Evolutionary conservation across 1,140 invertebrate species (phyloP).

Genomic region (Pseudobourletiella spinata): DNA sequence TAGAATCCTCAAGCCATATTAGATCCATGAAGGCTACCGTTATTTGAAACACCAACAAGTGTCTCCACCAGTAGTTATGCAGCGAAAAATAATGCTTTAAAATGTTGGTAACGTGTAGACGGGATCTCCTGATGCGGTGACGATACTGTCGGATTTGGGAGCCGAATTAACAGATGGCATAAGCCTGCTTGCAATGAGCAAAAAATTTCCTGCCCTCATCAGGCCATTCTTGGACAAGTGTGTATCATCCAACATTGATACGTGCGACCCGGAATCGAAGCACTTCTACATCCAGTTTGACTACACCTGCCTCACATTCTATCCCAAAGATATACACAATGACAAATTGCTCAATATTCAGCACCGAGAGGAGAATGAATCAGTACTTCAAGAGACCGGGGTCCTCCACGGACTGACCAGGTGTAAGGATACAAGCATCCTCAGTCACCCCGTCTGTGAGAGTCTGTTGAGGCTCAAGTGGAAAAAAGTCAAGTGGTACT

Average conservation of each 20-base stretch:
- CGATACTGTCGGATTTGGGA: constrained; percentile 31
- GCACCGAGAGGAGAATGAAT: constrained; percentile 33
- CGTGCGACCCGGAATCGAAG: constrained; percentile 34
- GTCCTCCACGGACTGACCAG: constrained; percentile 33
- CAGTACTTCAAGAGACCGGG: constrained; percentile 32
- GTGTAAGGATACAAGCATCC: constrained; percentile 33
- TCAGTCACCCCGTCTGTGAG: constrained; percentile 36
- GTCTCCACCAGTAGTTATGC: no score
- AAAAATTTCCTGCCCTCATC: constrained; percentile 32
- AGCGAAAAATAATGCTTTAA: no score
- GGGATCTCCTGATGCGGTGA: constrained; percentile 34
- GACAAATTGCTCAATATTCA: constrained; percentile 36
- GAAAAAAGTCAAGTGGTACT: constrained; percentile 37
- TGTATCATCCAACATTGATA: constrained; percentile 35
- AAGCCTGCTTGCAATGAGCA: constrained; percentile 29
- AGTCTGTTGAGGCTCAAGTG: constrained; percentile 35
- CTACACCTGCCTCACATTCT: constrained; percentile 35
- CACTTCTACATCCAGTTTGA: constrained; percentile 37
- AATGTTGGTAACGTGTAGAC: no score
- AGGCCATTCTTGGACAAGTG: constrained; percentile 34
- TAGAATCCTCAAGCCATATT: no score
- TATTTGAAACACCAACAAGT: no score
- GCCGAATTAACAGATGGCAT: constrained; percentile 34
- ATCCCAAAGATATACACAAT: constrained; percentile 34
- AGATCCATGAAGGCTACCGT: no score